Evolutionary conservation across 2,888 invertebrate species (phyloP), one percentile per base, ranked within the genome.

Genomic region (Sipha maydis): DNA sequence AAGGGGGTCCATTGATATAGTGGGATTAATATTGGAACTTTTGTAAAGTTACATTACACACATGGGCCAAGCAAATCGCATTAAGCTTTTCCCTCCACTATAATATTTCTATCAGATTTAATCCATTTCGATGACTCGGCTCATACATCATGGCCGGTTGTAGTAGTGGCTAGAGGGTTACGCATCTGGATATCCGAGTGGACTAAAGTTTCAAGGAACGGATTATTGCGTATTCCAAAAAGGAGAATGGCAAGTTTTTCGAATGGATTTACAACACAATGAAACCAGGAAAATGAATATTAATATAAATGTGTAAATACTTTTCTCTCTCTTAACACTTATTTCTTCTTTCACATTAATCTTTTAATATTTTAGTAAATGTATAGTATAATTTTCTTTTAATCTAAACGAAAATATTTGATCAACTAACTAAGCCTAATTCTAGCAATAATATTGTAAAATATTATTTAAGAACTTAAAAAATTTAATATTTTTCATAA

Each of bases 61-160:
- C 3, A 48, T 19, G 28, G 41, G 11, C 69, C 69, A 21, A 69
- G 11, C 11, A 41, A 41, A 82, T 69, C 69, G 28, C 41, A 69
- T 69, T 48, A 41, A 28, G 38, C n/a, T 41, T 82, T 69, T 69
- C 19, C 41, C 41, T 69, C 9, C 41, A 21, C 69, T 69, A 82
- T 69, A 41, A 82, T 82, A 41, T 82, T 69, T 82, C 21, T 82
- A 82, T 48, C 38, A 21, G 21, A 67, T 69, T 82, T 82, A 82
- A 67, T 69, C 41, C n/a, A 11, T 82, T 69, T 69, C 69, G 82
- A 79, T 61, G 25, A 34, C 34, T 56, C 34, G 25, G 34, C 56
- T 34, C 21, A 41, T 82, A 28, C 41, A 41, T 67, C 28, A 34
- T 25, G 56, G 77, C 21, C 61, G 11, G 56, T 25, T 11, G 34